phyloP scores from a whole-genome alignment of 2,113 vertebrate species.

The Calidris pugnax region DNA sequence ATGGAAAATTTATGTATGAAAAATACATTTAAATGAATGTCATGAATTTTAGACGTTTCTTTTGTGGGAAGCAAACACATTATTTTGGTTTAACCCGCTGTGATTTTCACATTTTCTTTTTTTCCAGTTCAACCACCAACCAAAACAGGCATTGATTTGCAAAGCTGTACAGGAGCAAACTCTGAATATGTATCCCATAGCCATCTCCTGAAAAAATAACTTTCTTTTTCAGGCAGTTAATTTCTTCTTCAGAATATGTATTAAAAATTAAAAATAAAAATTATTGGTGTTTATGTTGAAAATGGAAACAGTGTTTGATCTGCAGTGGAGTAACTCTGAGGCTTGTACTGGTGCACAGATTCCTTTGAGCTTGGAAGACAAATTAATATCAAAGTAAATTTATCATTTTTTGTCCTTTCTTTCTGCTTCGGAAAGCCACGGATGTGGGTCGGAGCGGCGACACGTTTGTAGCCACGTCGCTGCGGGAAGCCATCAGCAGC shows the following conservation, averaged over 20 bases:
- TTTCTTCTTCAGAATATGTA: not conserved
- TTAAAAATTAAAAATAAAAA: not conserved
- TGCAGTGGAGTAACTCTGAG: not conserved
- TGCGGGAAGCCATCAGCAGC: slow-evolving; percentile 74
- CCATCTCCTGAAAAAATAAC: not conserved
- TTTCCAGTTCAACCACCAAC: not conserved
- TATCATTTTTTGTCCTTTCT: not conserved
- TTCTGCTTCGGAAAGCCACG: slow-evolving; percentile 46
- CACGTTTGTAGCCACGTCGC: slow-evolving; percentile 69
- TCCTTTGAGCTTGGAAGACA: not conserved
- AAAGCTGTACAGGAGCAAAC: not conserved
- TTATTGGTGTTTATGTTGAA: fast-evolving
- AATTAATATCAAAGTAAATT: not conserved
- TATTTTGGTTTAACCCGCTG: not conserved
- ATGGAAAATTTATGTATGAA: not conserved
- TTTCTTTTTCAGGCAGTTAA: not conserved
- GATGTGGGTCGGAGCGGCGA: slow-evolving; percentile 55
- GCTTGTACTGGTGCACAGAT: not conserved
- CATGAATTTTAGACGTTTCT: not conserved
- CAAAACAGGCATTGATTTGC: not conserved
- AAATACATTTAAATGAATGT: not conserved
- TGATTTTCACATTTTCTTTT: not conserved
- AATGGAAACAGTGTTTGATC: fast-evolving
- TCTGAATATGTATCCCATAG: not conserved
- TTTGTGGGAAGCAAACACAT: not conserved